A percentile compares a stretch with the other conserved stretches of the same genome.
Conservation (phyloP, 1,140 invertebrate species). For the Zaprionus kolodkinae region DNA sequence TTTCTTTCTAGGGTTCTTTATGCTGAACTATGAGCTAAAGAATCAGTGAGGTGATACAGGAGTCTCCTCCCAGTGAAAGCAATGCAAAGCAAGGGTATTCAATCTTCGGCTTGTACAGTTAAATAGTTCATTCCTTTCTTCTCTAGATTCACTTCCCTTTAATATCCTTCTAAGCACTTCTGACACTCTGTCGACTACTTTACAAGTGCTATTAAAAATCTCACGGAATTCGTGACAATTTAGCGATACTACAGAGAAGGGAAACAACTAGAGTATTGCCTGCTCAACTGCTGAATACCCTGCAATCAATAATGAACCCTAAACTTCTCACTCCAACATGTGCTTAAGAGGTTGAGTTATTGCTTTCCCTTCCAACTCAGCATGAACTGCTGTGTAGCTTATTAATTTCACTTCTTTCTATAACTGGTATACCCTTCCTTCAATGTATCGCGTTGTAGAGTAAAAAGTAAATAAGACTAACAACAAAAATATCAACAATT, state of each 20-base stretch:
- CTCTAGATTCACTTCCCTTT: background rate
- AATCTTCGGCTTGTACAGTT: too few relatives aligned
- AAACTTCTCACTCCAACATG: too few relatives aligned
- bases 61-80: too few relatives aligned
- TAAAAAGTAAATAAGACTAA: background rate
- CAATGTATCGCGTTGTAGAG: background rate
- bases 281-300: background rate
- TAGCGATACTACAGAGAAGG: conserved; percentile 9
- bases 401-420: background rate
- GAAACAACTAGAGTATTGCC: background rate
- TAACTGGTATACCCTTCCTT: background rate
- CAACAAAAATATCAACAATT: conserved; percentile 23
- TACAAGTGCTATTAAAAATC: conserved; percentile 46
- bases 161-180: conserved; percentile 18
- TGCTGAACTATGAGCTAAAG: too few relatives aligned
- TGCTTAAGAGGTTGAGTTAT: too few relatives aligned
- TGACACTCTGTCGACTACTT: conserved; percentile 21
- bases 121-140: too few relatives aligned
- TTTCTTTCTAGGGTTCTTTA: too few relatives aligned
- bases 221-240: conserved; percentile 50
- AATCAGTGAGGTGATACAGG: too few relatives aligned
- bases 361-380: too few relatives aligned
- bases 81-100: too few relatives aligned
- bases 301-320: background rate
- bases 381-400: background rate